Evolutionary conservation across 2,113 vertebrate species (phyloP).

Genomic region (Speoplatyrhinus poulsoni): DNA sequence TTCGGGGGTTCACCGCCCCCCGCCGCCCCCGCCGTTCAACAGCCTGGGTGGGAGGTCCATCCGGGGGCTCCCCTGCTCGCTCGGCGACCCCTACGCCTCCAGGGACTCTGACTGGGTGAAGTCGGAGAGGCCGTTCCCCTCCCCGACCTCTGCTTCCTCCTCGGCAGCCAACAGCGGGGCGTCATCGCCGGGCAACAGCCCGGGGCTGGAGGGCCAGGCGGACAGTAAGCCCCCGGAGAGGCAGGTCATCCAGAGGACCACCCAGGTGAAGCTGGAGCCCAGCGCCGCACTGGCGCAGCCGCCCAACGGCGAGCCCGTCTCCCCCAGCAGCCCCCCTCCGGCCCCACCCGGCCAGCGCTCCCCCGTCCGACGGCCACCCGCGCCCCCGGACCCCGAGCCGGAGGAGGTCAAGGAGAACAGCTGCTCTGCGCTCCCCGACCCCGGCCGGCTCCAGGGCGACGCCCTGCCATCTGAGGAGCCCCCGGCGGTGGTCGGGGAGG

Average conservation of each 20-base stretch:
- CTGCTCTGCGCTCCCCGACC: conserved; percentile 74
- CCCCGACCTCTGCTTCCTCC: conserved; percentile 70
- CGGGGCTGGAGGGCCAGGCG: conserved; percentile 80
- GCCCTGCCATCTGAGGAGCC: conserved; percentile 78
- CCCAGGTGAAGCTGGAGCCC: conserved; percentile 86
- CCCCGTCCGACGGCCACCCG: conserved; percentile 56
- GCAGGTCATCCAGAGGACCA: conserved; percentile 91
- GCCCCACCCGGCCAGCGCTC: conserved; percentile 67
- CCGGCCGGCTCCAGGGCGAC: conserved; percentile 58
- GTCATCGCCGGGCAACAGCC: conserved; percentile 74
- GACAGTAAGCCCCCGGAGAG: conserved; percentile 85
- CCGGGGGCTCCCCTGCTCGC: conserved; percentile 79
- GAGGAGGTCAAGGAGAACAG: conserved; percentile 96
- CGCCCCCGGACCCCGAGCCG: conserved; percentile 80
- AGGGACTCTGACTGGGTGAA: conserved; percentile 83
- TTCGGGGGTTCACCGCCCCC: conserved; percentile 46
- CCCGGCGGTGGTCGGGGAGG: conserved; percentile 75
- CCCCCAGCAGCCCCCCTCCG: conserved; percentile 56
- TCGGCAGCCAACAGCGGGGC: conserved; percentile 69
- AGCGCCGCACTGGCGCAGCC: conserved; percentile 63
- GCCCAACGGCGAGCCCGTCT: conserved; percentile 52
- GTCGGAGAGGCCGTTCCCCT: conserved; percentile 71
- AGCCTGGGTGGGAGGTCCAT: conserved; percentile 60
- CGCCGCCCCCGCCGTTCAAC: conserved; percentile 35
- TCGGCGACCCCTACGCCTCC: conserved; percentile 73